phyloP scores from a whole-genome alignment of 2,113 vertebrate genomes.

The Amia ocellicauda region DNA sequence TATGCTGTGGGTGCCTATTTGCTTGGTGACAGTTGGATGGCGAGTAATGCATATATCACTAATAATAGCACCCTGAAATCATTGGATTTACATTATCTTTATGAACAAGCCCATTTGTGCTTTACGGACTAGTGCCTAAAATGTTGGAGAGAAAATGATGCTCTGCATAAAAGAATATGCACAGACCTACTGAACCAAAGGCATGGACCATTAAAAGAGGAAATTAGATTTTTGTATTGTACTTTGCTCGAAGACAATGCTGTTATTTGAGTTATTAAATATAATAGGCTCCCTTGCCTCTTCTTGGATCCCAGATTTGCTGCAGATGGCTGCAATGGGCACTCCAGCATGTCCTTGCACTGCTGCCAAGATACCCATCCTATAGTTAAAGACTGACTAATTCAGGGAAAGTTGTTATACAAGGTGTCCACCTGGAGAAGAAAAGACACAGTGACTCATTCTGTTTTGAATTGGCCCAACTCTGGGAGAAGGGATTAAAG shows the following conservation, averaged over 20 bases:
- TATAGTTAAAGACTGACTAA: no score
- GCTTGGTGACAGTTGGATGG: neutral
- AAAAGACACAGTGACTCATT: no score
- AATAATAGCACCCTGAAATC: neutral
- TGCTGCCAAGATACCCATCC: no score
- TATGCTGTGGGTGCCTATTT: neutral
- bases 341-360: no score
- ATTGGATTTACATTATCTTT: slow-evolving; percentile 10
- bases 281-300: neutral
- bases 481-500: no score
- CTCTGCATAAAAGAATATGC: slow-evolving; percentile 10
- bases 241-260: slow-evolving; percentile 4
- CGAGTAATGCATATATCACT: neutral
- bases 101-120: slow-evolving; percentile 2
- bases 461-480: no score
- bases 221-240: slow-evolving; percentile 9
- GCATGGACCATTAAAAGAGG: slow-evolving; percentile 12
- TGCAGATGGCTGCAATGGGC: no score
- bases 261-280: slow-evolving; percentile 6
- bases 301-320: neutral
- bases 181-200: slow-evolving; percentile 1
- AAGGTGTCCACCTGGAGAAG: no score
- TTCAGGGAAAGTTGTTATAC: no score
- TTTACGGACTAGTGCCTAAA: neutral
- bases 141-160: slow-evolving; percentile 8